phyloP scores from a whole-genome alignment of 2,888 invertebrate species.

The Chloromyia formosa region DNA sequence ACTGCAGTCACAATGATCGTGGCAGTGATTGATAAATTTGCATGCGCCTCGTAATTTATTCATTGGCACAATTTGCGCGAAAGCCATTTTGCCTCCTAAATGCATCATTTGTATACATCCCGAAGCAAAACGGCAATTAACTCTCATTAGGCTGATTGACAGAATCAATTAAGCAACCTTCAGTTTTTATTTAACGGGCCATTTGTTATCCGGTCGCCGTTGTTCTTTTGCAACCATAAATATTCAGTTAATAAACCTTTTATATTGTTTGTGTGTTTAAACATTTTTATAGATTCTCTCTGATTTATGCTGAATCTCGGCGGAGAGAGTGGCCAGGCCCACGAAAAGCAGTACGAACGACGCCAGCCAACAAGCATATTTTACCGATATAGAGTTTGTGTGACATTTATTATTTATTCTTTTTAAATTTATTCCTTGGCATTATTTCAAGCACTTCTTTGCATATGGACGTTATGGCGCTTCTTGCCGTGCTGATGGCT shows the following conservation, averaged over 20 bases:
- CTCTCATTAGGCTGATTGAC: conserved; percentile 44
- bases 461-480: too few relatives aligned
- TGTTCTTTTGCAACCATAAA: conserved; percentile 38
- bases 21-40: conserved; percentile 37
- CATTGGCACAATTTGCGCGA: conserved; percentile 43
- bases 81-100: conserved; percentile 41
- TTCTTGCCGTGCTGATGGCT: too few relatives aligned
- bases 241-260: conserved; percentile 43
- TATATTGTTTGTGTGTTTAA: conserved; percentile 44
- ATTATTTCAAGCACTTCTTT: conserved; percentile 29
- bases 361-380: too few relatives aligned
- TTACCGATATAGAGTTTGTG: neutral
- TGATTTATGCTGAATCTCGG: conserved; percentile 29
- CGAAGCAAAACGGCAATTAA: conserved; percentile 43
- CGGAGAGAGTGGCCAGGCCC: neutral
- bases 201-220: conserved; percentile 32
- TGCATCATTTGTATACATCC: conserved; percentile 44
- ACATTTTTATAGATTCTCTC: conserved; percentile 40
- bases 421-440: conserved; percentile 21
- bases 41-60: conserved; percentile 43
- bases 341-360: neutral
- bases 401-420: conserved; percentile 33
- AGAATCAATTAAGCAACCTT: conserved; percentile 43
- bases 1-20: neutral
- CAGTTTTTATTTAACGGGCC: conserved; percentile 44